A percentile compares a stretch with the other conserved stretches of the same genome.
Evolutionary conservation across 2,797 vertebrate genomes (phyloP).

Genomic region (Gadopsis marmoratus): DNA sequence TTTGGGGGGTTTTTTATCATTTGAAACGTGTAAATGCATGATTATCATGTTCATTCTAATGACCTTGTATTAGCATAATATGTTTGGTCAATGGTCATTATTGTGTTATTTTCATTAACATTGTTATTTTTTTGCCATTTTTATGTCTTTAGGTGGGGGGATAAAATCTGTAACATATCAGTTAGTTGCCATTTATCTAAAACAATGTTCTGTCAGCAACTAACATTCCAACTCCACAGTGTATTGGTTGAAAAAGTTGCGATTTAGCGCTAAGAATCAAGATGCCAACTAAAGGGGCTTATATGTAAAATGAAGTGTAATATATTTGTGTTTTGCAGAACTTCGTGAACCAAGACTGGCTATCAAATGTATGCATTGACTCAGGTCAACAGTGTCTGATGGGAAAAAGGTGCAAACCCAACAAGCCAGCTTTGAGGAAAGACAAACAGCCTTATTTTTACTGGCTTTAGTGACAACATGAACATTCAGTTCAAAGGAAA

Average conservation of each 20-base stretch:
- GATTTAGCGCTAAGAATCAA: slow-evolving; percentile 38
- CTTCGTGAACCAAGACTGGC: slow-evolving; percentile 40
- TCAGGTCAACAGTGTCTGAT: slow-evolving; percentile 45
- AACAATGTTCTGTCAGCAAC: slow-evolving; percentile 39
- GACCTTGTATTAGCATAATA: slow-evolving; percentile 60
- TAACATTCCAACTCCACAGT: slow-evolving; percentile 60
- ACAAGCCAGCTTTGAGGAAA: background rate
- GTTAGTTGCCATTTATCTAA: slow-evolving; percentile 44
- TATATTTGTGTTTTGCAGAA: slow-evolving; percentile 61
- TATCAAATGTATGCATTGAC: slow-evolving; percentile 47
- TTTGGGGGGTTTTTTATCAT: slow-evolving; percentile 23
- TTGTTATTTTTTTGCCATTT: slow-evolving; percentile 44
- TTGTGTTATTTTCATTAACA: slow-evolving; percentile 60
- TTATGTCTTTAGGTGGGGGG: slow-evolving; percentile 36
- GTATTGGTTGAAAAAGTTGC: slow-evolving; percentile 41
- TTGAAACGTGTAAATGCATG: slow-evolving; percentile 79
- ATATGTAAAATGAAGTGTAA: slow-evolving; percentile 68
- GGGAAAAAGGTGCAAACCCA: slow-evolving; percentile 28
- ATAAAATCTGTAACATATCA: slow-evolving; percentile 51
- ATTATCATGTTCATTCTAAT: slow-evolving; percentile 70
- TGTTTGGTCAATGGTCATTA: slow-evolving; percentile 63
- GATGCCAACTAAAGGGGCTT: slow-evolving; percentile 24
- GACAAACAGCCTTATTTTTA: slow-evolving; percentile 53
- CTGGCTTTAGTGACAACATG: slow-evolving; percentile 42
- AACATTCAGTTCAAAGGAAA: slow-evolving; percentile 38